phyloP scores from a whole-genome alignment of 2,888 invertebrate species.

The Melanargia galathea region DNA sequence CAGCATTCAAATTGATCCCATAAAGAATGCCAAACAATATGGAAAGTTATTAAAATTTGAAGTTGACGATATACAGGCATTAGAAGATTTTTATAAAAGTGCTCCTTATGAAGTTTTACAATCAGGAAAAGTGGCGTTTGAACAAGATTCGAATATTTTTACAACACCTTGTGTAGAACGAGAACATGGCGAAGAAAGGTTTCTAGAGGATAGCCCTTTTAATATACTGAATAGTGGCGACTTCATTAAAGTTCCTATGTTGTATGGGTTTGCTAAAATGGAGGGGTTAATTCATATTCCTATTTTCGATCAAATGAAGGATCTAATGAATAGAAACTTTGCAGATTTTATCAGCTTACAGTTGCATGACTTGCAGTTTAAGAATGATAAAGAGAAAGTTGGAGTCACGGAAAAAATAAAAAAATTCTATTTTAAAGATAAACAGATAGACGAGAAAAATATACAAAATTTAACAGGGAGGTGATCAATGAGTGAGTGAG shows the following conservation, averaged over 20 bases:
- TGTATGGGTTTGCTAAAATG: conserved; percentile 54
- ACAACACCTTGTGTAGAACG: conserved; percentile 48
- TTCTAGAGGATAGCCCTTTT: conserved; percentile 51
- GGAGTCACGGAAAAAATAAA: no score
- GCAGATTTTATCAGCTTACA: no score
- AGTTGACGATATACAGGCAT: conserved; percentile 47
- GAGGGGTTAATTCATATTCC: conserved; percentile 50
- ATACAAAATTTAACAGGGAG: no score
- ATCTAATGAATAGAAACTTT: conserved; percentile 57
- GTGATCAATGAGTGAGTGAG: no score
- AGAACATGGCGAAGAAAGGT: conserved; percentile 43
- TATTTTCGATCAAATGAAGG: conserved; percentile 49
- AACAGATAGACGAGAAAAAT: no score
- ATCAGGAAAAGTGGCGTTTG: conserved; percentile 38
- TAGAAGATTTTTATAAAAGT: conserved; percentile 57
- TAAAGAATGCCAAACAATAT: conserved; percentile 43
- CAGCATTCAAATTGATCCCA: conserved; percentile 44
- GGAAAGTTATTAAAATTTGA: conserved; percentile 45
- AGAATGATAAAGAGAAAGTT: no score
- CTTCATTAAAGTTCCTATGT: conserved; percentile 50
- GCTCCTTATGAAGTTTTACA: conserved; percentile 46
- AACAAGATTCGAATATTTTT: conserved; percentile 42
- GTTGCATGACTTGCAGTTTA: no score
- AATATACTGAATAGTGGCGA: conserved; percentile 48
- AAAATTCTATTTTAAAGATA: no score